Percentiles rank a stretch among this genome's conserved stretches.
These are phyloP conservation scores for Epinotia bilunana DNA, from an alignment of 2,888 invertebrate species.

Conservation along the genomic window DNA sequence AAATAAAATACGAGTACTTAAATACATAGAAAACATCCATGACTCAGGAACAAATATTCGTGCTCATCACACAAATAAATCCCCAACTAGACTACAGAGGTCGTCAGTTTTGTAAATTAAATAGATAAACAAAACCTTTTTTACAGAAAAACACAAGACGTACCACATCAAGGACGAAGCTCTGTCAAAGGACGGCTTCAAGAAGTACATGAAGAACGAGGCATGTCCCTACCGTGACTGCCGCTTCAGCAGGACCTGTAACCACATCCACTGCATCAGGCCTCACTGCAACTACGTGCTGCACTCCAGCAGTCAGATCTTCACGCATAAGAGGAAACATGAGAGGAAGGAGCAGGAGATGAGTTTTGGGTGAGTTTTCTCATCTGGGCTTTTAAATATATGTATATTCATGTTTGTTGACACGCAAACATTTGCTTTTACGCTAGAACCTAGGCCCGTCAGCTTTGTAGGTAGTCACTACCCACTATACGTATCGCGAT, in stretches of 20 bases:
- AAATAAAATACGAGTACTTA: too few relatives aligned
- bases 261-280: constrained; percentile 99
- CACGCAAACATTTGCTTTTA: too few relatives aligned
- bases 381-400: neutral
- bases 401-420: too few relatives aligned
- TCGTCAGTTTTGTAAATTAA: too few relatives aligned
- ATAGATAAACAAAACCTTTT: neutral
- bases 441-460: too few relatives aligned
- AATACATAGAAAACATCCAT: too few relatives aligned
- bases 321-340: constrained; percentile 98
- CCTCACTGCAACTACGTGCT: constrained; percentile 97
- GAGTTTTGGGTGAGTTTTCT: constrained; percentile 89
- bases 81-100: too few relatives aligned
- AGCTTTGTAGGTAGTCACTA: too few relatives aligned
- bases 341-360: constrained; percentile 97
- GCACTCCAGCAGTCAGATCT: constrained; percentile 98
- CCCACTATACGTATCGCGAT: too few relatives aligned
- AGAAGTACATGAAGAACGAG: constrained; percentile 99
- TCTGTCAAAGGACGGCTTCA: constrained; percentile 97
- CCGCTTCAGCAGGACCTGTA: constrained; percentile 96
- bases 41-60: too few relatives aligned
- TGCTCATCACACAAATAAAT: too few relatives aligned
- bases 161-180: constrained; percentile 99
- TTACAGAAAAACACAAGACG: constrained; percentile 98
- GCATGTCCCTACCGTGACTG: constrained; percentile 96